Evolutionary conservation across 2,797 vertebrate genomes (phyloP).

Genomic region (Pyrocephalus nanus): DNA sequence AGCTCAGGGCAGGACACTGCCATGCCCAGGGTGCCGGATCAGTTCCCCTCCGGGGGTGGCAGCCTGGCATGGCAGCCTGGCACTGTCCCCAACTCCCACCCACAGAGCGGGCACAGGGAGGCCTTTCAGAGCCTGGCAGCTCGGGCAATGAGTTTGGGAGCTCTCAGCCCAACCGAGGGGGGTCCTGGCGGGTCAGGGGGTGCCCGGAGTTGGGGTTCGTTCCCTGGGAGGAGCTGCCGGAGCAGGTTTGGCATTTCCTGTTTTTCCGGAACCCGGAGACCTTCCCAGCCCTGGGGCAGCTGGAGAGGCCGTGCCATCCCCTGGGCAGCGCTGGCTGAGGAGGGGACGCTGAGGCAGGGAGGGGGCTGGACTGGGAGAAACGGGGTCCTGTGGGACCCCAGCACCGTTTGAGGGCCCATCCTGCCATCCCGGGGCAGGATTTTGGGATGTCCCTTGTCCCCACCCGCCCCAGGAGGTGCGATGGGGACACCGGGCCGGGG

Average conservation of each 20-base stretch:
- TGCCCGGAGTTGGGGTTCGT: rapidly evolving
- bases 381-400: background rate
- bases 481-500: background rate
- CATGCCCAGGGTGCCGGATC: background rate
- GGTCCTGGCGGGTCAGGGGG: no score
- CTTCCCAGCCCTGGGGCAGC: slow-evolving; percentile 22
- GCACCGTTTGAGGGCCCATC: rapidly evolving
- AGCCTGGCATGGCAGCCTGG: background rate
- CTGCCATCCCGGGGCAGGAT: background rate
- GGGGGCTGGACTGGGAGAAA: no score
- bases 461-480: rapidly evolving
- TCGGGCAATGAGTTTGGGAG: background rate
- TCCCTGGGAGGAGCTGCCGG: rapidly evolving
- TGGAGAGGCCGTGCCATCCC: rapidly evolving
- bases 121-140: background rate
- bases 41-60: background rate
- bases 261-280: background rate
- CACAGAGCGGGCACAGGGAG: background rate
- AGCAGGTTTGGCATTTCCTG: background rate
- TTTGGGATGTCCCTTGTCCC: background rate
- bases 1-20: rapidly evolving
- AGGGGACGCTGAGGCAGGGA: background rate
- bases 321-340: background rate
- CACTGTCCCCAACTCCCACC: background rate
- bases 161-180: background rate